These are phyloP conservation scores for Epirrita christyi DNA, from an alignment of 2,888 invertebrate genomes.

Conservation along the genomic window DNA sequence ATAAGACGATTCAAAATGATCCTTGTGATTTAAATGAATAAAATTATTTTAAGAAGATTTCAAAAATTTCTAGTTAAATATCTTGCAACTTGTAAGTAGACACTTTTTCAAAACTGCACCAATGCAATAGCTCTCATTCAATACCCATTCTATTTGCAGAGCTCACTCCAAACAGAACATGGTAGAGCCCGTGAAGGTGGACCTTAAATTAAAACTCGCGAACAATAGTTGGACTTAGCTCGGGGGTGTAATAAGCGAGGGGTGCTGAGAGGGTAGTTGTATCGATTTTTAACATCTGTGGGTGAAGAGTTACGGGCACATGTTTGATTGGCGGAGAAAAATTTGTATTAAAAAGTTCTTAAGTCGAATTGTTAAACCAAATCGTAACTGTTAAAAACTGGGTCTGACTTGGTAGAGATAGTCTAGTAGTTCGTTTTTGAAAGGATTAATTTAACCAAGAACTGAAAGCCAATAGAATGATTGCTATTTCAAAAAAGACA, in stretches of 20 bases:
- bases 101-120: neutral
- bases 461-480: too few relatives aligned
- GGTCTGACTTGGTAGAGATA: too few relatives aligned
- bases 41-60: too few relatives aligned
- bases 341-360: conserved; percentile 6
- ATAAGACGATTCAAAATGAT: too few relatives aligned
- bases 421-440: too few relatives aligned
- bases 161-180: conserved; percentile 37
- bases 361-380: neutral
- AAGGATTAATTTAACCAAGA: too few relatives aligned
- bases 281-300: conserved; percentile 42
- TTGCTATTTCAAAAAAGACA: too few relatives aligned
- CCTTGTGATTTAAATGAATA: too few relatives aligned
- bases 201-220: conserved; percentile 45
- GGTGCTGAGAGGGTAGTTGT: conserved; percentile 30
- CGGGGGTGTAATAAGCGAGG: conserved; percentile 44
- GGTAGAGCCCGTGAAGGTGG: conserved; percentile 38
- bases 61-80: too few relatives aligned
- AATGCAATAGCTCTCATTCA: conserved; percentile 14
- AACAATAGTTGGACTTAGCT: conserved; percentile 46
- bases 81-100: too few relatives aligned
- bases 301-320: conserved; percentile 16
- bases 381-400: too few relatives aligned
- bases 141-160: conserved; percentile 39
- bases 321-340: conserved; percentile 12